These are phyloP conservation scores for Pyxicephalus adspersus DNA, from an alignment of 2,113 vertebrate species.

Conservation along the genomic window DNA sequence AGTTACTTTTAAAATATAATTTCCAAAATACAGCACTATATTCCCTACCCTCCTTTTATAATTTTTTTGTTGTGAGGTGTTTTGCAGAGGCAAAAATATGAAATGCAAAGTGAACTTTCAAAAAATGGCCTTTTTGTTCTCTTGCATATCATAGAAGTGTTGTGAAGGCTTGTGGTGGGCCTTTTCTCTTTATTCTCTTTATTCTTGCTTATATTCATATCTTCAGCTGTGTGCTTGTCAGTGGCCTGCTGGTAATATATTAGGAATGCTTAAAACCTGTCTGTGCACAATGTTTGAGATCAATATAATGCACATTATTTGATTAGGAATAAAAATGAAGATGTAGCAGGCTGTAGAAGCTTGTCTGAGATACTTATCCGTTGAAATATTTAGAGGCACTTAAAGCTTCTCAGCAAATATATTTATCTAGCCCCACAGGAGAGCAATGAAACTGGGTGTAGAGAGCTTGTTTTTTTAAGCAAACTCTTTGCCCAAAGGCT, in stretches of 20 bases:
- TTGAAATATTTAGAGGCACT: constrained; percentile 68
- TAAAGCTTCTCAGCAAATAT: constrained; percentile 68
- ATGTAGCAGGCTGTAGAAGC: constrained; percentile 56
- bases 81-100: too few species aligned
- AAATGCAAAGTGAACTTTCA: too few species aligned
- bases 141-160: neutral
- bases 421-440: constrained; percentile 57
- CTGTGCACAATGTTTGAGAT: constrained; percentile 38
- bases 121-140: neutral
- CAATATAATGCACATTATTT: constrained; percentile 57
- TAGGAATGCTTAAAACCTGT: constrained; percentile 34
- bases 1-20: too few species aligned
- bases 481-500: constrained; percentile 21
- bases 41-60: too few species aligned
- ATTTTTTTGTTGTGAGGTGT: too few species aligned
- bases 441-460: constrained; percentile 60
- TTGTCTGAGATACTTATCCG: constrained; percentile 59
- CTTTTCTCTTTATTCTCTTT: neutral
- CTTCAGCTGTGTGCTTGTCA: constrained; percentile 8
- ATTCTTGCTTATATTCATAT: constrained; percentile 12
- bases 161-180: too few species aligned
- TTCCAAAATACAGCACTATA: too few species aligned
- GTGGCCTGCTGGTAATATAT: constrained; percentile 41
- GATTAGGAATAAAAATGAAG: constrained; percentile 60
- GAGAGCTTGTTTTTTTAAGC: constrained; percentile 53